phyloP scores from a whole-genome alignment of 2,888 invertebrate species.

The Tortricodes alternella region DNA sequence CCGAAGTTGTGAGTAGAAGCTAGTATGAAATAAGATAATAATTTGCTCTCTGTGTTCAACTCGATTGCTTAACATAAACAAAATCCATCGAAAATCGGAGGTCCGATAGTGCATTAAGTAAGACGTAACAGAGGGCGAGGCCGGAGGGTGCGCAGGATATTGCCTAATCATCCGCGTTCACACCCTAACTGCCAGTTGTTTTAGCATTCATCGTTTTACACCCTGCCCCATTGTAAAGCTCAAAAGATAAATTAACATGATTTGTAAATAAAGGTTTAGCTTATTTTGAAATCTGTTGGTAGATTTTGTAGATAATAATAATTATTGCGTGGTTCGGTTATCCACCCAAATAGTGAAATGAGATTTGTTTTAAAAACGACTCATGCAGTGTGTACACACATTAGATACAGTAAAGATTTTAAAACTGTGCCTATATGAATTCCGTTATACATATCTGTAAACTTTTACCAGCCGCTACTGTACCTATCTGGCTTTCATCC shows the following conservation, averaged over 20 bases:
- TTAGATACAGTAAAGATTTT: no score
- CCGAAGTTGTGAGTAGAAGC: no score
- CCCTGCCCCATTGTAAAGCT: constrained; percentile 60
- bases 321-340: constrained; percentile 4
- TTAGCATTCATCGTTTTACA: constrained; percentile 76
- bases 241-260: constrained; percentile 53
- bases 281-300: constrained; percentile 11
- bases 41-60: no score
- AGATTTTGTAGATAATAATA: constrained; percentile 24
- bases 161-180: constrained; percentile 80
- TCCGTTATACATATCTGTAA: no score
- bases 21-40: no score
- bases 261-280: constrained; percentile 13
- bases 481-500: no score
- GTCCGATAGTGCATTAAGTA: constrained; percentile 75
- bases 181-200: constrained; percentile 80
- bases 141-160: constrained; percentile 72
- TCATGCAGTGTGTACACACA: no score
- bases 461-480: no score
- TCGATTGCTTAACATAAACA: constrained; percentile 18
- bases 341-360: no score
- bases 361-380: no score
- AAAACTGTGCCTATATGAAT: no score
- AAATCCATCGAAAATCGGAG: constrained; percentile 63
- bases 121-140: constrained; percentile 66